Conservation (phyloP, 2,888 invertebrate genomes). For the Arrhopalites spinosus region DNA sequence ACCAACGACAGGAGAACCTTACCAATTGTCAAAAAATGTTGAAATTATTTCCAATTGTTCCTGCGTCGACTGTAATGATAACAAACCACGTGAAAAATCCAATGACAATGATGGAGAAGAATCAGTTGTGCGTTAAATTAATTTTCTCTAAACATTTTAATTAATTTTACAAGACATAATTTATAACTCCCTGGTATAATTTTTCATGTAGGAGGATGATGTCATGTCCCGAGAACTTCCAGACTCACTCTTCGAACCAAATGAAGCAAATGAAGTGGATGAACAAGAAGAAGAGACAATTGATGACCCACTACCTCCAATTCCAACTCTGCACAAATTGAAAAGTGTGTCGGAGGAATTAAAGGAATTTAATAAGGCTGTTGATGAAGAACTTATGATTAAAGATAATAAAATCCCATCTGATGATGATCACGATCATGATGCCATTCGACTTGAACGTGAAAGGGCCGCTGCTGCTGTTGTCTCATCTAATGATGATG, state of each 20-base stretch:
- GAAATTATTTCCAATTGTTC: constrained; percentile 71
- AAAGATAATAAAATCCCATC: constrained; percentile 55
- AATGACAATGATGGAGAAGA: background rate
- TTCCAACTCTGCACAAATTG: constrained; percentile 50
- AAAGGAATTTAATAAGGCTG: constrained; percentile 40
- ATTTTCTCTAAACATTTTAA: background rate
- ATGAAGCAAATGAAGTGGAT: constrained; percentile 40
- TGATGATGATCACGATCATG: constrained; percentile 49
- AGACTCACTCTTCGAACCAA: constrained; percentile 7
- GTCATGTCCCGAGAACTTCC: constrained; percentile 32
- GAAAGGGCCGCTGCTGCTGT: background rate
- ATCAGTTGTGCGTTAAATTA: background rate
- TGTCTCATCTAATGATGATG: too few relatives aligned
- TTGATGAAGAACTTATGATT: constrained; percentile 50
- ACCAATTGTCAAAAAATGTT: constrained; percentile 59
- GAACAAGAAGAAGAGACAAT: constrained; percentile 39
- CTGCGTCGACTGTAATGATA: constrained; percentile 65
- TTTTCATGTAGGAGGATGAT: constrained; percentile 39
- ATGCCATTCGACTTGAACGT: background rate
- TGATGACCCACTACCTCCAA: constrained; percentile 35
- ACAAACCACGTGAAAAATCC: background rate
- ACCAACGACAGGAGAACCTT: constrained; percentile 47
- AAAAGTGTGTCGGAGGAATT: constrained; percentile 43
- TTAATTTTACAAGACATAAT: background rate
- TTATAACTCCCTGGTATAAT: too few relatives aligned